These are phyloP conservation scores for Enhydra lutris DNA, from an alignment of 2,113 vertebrate genomes.

Conservation along the genomic window DNA sequence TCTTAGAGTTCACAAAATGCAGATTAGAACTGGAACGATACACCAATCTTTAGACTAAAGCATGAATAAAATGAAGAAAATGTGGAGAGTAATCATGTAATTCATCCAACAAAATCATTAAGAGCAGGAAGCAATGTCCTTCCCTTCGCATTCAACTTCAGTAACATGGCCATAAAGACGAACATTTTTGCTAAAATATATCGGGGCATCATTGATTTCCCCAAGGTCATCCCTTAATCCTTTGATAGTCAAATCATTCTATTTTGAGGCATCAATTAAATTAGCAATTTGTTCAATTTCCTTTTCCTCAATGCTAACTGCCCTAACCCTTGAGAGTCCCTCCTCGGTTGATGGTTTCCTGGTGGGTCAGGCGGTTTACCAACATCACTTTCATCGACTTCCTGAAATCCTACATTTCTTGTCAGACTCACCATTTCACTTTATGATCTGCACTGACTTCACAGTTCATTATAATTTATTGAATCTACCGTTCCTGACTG, in stretches of 20 bases:
- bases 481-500: not conserved
- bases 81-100: not conserved
- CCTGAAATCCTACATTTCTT: not conserved
- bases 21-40: not conserved
- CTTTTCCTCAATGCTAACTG: not conserved
- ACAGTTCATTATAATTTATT: not conserved
- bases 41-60: not conserved
- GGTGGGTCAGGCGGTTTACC: not conserved
- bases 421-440: not conserved
- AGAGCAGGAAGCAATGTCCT: accelerated
- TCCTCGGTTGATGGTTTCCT: not conserved
- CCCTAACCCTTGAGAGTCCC: accelerated
- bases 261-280: not conserved
- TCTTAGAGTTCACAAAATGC: not conserved
- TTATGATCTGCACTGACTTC: not conserved
- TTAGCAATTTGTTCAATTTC: not conserved
- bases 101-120: not conserved
- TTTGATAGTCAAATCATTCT: not conserved
- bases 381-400: not conserved
- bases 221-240: not conserved
- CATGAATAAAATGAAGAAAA: not conserved
- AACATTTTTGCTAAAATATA: not conserved
- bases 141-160: not conserved
- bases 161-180: not conserved
- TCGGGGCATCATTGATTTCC: not conserved